Percentiles rank a stretch among this genome's conserved stretches.
These are phyloP conservation scores for Notechis scutatus DNA, from an alignment of 2,113 vertebrate genomes.

Conservation along the genomic window DNA sequence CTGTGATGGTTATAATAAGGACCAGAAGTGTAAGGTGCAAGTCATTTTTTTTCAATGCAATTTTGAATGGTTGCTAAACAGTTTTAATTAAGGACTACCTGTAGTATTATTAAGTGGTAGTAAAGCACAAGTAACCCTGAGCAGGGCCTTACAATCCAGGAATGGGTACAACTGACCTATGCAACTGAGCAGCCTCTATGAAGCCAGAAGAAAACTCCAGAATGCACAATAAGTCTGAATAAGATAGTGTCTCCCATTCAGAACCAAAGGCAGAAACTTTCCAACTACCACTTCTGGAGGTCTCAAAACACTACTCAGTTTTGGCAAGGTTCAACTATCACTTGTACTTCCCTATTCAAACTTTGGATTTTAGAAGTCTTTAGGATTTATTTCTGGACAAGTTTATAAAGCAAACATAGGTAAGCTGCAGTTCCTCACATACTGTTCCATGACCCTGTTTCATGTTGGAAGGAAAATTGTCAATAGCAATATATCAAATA, in stretches of 20 bases:
- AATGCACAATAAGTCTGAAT: background rate
- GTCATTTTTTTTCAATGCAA: background rate
- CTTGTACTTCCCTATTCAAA: background rate
- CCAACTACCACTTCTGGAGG: background rate
- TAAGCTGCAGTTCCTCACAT: background rate
- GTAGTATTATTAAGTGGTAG: background rate
- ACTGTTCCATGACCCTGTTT: background rate
- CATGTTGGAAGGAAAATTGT: background rate
- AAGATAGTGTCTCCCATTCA: background rate
- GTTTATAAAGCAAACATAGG: background rate
- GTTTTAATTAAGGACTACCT: background rate
- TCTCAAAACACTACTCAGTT: background rate
- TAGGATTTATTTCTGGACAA: background rate
- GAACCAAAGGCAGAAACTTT: background rate
- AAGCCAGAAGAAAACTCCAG: background rate
- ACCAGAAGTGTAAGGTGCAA: background rate
- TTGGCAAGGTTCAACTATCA: background rate
- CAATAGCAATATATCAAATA: background rate
- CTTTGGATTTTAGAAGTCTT: background rate
- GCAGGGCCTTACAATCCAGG: background rate
- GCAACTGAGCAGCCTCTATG: background rate
- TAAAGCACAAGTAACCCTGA: background rate
- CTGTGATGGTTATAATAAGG: background rate
- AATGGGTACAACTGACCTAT: background rate
- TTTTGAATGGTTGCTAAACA: background rate